Evolutionary conservation across 2,888 invertebrate species (phyloP).

Genomic region (Eupeodes luniger): DNA sequence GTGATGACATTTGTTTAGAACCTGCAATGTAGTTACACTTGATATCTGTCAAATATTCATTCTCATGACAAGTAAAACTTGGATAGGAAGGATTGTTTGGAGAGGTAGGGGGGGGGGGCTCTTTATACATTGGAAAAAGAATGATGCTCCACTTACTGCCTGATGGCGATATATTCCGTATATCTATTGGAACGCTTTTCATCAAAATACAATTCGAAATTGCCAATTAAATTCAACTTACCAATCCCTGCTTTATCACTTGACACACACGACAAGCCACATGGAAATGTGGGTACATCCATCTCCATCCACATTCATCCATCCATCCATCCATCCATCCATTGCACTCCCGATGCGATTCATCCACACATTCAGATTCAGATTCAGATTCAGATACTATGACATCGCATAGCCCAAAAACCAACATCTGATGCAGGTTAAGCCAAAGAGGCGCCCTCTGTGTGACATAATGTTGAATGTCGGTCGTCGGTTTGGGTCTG

Average conservation of each 20-base stretch:
- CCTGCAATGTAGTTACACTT: conserved; percentile 1
- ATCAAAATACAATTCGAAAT: conserved; percentile 60
- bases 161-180: conserved; percentile 8
- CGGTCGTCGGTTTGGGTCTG: conserved; percentile 11
- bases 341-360: neutral
- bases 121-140: neutral
- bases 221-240: conserved; percentile 73
- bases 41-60: conserved; percentile 6
- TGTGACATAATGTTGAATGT: conserved; percentile 48
- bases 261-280: conserved; percentile 17
- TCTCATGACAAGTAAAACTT: neutral
- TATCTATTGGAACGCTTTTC: conserved; percentile 17
- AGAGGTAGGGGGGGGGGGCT: too few species aligned
- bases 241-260: conserved; percentile 40
- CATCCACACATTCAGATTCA: neutral
- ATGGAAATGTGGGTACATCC: conserved; percentile 8
- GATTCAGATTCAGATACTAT: neutral
- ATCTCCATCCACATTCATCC: neutral
- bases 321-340: conserved; percentile 5
- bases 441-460: conserved; percentile 9
- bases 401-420: conserved; percentile 24
- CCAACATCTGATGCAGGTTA: conserved; percentile 40
- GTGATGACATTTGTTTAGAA: conserved; percentile 26
- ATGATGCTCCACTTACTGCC: conserved; percentile 7
- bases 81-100: neutral